These are phyloP conservation scores for Falco cherrug DNA, from an alignment of 2,797 vertebrate genomes.

Conservation along the genomic window DNA sequence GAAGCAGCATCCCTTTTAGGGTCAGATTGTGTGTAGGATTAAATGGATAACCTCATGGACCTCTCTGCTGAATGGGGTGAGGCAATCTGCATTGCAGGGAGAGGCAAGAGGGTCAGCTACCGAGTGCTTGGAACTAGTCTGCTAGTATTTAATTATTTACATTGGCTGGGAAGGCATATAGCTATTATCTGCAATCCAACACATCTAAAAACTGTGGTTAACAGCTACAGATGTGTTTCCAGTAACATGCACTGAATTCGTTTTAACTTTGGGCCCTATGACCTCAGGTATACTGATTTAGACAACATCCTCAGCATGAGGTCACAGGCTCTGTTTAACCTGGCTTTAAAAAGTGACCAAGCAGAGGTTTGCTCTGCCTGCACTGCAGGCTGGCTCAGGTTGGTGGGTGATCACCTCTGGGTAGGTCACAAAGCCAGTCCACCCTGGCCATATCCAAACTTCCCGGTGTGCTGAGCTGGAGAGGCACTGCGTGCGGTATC, in stretches of 20 bases:
- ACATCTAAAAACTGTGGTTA: background rate
- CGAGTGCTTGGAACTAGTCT: constrained; percentile 20
- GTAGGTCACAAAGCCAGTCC: background rate
- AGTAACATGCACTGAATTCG: background rate
- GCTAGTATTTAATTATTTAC: constrained; percentile 22
- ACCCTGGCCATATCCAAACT: accelerated
- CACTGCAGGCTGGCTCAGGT: background rate
- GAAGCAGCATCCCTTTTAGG: background rate
- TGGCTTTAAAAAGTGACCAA: background rate
- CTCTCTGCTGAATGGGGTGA: background rate
- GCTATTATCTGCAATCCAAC: background rate
- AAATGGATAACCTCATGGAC: background rate
- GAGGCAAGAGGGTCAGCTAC: background rate
- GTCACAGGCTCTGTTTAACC: background rate
- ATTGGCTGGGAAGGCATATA: background rate
- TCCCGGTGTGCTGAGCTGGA: background rate
- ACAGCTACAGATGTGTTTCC: background rate
- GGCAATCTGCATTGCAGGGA: background rate
- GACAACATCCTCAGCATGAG: background rate
- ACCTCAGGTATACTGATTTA: background rate
- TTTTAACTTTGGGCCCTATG: background rate
- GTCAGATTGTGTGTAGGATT: background rate
- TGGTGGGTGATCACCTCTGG: background rate
- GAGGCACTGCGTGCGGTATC: background rate
- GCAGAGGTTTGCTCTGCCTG: background rate